Evolutionary conservation across 2,888 invertebrate species (phyloP).

Genomic region (Pristionchus mayeri): DNA sequence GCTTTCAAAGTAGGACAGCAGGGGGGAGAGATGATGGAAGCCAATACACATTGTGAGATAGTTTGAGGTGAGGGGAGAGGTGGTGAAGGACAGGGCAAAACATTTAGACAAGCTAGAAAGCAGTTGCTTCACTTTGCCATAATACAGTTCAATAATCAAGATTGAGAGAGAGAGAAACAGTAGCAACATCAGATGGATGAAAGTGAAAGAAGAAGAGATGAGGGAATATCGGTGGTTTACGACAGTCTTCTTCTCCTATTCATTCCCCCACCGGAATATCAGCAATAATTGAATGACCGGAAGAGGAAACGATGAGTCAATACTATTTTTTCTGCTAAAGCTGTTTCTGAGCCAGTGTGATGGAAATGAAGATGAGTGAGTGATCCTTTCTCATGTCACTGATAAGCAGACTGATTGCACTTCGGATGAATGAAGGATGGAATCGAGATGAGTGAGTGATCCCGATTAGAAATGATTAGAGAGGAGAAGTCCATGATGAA

Average conservation of each 20-base stretch:
- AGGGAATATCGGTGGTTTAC: constrained; percentile 8
- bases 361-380: not conserved
- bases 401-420: not conserved
- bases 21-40: constrained; percentile 41
- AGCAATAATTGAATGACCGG: not conserved
- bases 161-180: too few species aligned
- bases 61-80: not conserved
- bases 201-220: not conserved
- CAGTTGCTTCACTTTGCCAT: not conserved
- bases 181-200: not conserved
- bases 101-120: not conserved
- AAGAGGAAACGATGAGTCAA: not conserved
- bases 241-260: not conserved
- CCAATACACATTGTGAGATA: constrained; percentile 27
- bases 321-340: not conserved
- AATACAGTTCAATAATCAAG: too few species aligned
- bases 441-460: not conserved
- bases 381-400: not conserved
- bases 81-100: not conserved
- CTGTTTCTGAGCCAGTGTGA: not conserved
- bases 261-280: not conserved
- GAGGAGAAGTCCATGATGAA: not conserved
- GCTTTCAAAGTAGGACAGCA: constrained; percentile 30
- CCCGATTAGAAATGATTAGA: not conserved
- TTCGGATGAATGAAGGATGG: not conserved